Conservation (phyloP, 2,888 invertebrate genomes). For the Stratiomys singularior region DNA sequence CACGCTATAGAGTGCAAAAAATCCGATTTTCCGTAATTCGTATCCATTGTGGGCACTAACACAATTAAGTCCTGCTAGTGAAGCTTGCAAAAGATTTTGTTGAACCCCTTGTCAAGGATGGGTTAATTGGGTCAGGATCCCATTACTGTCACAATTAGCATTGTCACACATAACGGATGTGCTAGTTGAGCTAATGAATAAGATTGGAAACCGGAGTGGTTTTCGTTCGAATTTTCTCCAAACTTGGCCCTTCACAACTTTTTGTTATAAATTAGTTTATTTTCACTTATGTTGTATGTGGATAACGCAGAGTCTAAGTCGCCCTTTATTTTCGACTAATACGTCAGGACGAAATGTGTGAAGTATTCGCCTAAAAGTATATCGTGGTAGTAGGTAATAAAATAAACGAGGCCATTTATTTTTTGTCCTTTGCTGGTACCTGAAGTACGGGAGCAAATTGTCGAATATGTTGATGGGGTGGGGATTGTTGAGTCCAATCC, state of each 20-base stretch:
- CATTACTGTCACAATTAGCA: background rate
- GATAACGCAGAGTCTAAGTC: background rate
- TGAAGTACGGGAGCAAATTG: too few relatives aligned
- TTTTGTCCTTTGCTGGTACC: background rate
- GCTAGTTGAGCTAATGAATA: background rate
- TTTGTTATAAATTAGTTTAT: background rate
- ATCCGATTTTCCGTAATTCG: background rate
- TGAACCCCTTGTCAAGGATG: background rate
- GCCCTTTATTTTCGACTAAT: background rate
- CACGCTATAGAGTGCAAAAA: background rate
- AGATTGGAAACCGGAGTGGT: background rate
- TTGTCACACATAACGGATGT: background rate
- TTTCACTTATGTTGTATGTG: background rate
- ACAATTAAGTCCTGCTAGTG: background rate
- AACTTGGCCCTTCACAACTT: background rate
- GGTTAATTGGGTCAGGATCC: conserved; percentile 11
- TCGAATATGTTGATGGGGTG: too few relatives aligned
- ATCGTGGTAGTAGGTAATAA: background rate
- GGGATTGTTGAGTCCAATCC: too few relatives aligned
- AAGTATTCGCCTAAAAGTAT: background rate
- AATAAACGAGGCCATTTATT: background rate
- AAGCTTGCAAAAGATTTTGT: background rate
- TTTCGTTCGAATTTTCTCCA: background rate
- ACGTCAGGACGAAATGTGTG: background rate
- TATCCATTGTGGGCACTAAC: background rate